Evolutionary conservation across 2,888 invertebrate species (phyloP).

Genomic region (Chelonus formosanus): DNA sequence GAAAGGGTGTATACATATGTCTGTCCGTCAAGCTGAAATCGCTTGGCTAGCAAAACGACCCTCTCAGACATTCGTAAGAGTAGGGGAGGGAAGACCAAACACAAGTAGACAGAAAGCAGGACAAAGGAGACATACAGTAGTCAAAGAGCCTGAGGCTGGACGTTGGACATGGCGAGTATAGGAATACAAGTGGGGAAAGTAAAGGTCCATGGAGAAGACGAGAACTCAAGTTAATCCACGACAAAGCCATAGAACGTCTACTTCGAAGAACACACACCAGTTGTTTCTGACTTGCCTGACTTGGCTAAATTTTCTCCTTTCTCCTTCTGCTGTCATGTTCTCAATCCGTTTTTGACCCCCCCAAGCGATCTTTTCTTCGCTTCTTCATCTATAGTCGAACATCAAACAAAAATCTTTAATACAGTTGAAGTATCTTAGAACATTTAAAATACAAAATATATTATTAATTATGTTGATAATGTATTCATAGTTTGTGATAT

Average conservation of each 20-base stretch:
- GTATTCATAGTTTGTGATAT: no score
- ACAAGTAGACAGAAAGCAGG: constrained; percentile 27
- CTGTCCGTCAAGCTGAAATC: constrained; percentile 26
- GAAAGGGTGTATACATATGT: constrained; percentile 16
- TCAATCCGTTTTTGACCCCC: not conserved
- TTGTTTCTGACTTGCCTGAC: constrained; percentile 20
- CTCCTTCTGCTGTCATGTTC: not conserved
- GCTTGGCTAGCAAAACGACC: constrained; percentile 18
- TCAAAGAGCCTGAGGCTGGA: constrained; percentile 31
- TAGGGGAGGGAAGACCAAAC: constrained; percentile 14
- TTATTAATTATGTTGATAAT: no score
- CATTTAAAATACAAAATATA: no score
- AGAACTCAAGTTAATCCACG: constrained; percentile 45
- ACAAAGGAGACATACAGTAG: constrained; percentile 25
- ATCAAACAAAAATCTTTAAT: no score
- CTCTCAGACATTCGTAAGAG: constrained; percentile 32
- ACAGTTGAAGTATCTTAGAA: no score
- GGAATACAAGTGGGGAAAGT: constrained; percentile 26
- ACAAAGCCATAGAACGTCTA: constrained; percentile 44
- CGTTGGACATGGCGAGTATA: constrained; percentile 33
- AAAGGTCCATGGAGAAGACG: constrained; percentile 18
- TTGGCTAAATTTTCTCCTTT: not conserved
- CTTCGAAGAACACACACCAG: constrained; percentile 23
- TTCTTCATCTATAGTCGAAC: not conserved
- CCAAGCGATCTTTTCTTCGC: constrained; percentile 5